phyloP scores from a whole-genome alignment of 2,113 vertebrate species.

The western clawed frog (Xenopus tropicalis) region DNA sequence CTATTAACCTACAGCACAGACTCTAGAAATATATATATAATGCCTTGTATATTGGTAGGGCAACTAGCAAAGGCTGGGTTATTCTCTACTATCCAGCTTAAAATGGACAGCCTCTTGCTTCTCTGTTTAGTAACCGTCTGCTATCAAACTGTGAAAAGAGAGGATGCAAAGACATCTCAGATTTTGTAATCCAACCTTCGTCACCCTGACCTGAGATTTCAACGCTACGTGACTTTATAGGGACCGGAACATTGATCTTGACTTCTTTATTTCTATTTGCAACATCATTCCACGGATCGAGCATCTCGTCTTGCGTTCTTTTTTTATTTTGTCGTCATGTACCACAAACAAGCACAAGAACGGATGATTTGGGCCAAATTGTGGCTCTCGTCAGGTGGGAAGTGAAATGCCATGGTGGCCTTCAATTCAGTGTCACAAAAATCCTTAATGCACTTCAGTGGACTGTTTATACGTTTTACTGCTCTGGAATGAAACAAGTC shows the following conservation, averaged over 20 bases:
- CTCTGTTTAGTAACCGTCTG: not conserved
- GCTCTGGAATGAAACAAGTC: not conserved
- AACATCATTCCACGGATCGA: not conserved
- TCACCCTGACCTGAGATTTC: not conserved
- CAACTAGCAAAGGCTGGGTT: slow-evolving; percentile 10
- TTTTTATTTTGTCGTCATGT: not conserved
- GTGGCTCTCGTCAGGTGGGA: not conserved
- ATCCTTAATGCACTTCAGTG: not conserved
- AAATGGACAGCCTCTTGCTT: not conserved
- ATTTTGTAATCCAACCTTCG: not conserved
- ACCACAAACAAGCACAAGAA: not conserved
- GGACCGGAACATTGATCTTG: not conserved
- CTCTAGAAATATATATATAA: slow-evolving; percentile 14
- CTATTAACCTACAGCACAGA: slow-evolving; percentile 18
- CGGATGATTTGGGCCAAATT: not conserved
- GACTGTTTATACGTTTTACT: not conserved
- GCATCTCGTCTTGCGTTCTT: not conserved
- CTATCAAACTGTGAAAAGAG: slow-evolving; percentile 24
- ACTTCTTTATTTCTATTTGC: not conserved
- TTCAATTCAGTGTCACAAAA: not conserved
- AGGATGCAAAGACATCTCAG: not conserved
- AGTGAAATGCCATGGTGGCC: not conserved
- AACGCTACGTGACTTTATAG: not conserved
- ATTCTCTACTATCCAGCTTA: not conserved
- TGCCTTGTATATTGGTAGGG: slow-evolving; percentile 31